Percentiles rank a stretch among this genome's conserved stretches.
Conservation (phyloP, 1,140 invertebrate genomes). For the Tribolium madens region DNA sequence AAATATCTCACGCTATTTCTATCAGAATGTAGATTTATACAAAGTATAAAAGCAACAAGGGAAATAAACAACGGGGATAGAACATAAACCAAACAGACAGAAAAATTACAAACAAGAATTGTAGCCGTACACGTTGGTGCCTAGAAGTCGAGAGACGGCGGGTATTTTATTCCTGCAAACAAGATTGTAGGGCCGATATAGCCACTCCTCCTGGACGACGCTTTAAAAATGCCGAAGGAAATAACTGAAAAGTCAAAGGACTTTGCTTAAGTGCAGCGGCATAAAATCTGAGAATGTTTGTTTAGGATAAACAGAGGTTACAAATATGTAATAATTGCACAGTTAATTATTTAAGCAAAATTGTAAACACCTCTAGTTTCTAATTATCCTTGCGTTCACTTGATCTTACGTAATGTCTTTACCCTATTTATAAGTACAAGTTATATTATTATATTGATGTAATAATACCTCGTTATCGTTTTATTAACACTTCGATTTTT, state of each 20-base stretch:
- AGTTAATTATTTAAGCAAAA: conserved; percentile 6
- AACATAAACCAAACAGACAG: conserved; percentile 33
- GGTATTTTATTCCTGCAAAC: conserved; percentile 29
- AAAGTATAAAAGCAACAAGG: neutral
- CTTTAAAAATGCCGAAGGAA: conserved; percentile 4
- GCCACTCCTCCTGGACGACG: neutral
- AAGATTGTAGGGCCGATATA: conserved; percentile 24
- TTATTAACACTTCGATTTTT: too few relatives aligned
- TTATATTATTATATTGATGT: too few relatives aligned
- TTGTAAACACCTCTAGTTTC: neutral
- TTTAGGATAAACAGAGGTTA: too few relatives aligned
- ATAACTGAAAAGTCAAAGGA: neutral
- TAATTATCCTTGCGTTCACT: conserved; percentile 37
- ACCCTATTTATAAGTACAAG: neutral
- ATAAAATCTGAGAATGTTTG: too few relatives aligned
- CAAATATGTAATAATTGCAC: neutral
- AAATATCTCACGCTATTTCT: neutral
- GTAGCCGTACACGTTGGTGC: conserved; percentile 28
- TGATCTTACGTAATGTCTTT: neutral
- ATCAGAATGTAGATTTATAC: neutral
- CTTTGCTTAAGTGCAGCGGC: too few relatives aligned
- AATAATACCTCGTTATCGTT: too few relatives aligned
- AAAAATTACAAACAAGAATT: conserved; percentile 33
- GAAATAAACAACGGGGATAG: conserved; percentile 20
- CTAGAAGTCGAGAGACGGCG: conserved; percentile 13